Base-by-base conservation (phyloP, 2,797 vertebrate species). In the Mus caroli region DNA sequence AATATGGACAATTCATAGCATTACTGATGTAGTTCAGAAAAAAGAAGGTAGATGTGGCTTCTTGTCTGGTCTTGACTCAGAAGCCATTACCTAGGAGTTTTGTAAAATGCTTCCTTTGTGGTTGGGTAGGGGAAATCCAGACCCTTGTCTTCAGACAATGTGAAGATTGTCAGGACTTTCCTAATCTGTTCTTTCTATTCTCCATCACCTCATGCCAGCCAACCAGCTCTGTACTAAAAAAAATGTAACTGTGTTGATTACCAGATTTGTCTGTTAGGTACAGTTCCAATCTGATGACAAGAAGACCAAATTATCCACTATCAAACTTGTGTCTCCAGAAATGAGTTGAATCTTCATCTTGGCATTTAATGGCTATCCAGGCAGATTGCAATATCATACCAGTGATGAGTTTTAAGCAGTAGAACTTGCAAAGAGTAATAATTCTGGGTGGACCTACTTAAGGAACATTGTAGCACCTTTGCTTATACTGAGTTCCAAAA, bases 401-500 rank as follows among this genome's bases (percentile, higher is more conserved):
- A 80, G 10, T 31, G 19, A 19, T 88, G 62, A 84, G 6, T 82
- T 58, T 13, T 83, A 91, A 95, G 34, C 52, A 80, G 19, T 60
- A 37, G 37, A 28, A 76, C 79, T 54, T 67, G 3, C 22, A 91
- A 78, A 88, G 37, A 64, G 31, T 37, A 77, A 24, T 64, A 62
- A 4, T 14, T 96, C 67, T 50, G 15, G 46, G 76, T 71, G 60
- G 77, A 62, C 26, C 82, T 86, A 52, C 40, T 91, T 73, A 56
- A 71, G 80, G 12, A 40, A 58, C 11, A 46, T 4, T 37, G 34
- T 43, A 24, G 22, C 12, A 31, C 6, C 2, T 7, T 40, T 92
- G 28, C 37, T 43, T 84, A 88, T 82, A 94, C 19, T 26, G 50
- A 94, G 52, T 46, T 83, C 31, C 69, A 94, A 40, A 20, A 67